phyloP scores from a whole-genome alignment of 2,888 invertebrate species.

The Syritta pipiens region DNA sequence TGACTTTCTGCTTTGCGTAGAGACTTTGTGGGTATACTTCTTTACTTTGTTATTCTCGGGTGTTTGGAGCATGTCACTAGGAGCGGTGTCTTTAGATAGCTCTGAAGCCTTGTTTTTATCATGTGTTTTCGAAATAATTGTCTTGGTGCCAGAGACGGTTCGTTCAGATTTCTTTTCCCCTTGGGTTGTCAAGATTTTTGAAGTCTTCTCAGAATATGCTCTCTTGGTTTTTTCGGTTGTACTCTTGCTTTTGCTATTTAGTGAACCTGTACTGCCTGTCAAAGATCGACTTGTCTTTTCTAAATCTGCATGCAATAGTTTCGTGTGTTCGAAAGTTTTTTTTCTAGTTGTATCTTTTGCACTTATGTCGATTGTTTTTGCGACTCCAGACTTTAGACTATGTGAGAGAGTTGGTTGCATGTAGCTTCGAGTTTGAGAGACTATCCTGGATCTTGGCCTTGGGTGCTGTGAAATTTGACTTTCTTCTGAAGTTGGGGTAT shows the following conservation, averaged over 20 bases:
- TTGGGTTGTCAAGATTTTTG: no score
- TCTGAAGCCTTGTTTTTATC: no score
- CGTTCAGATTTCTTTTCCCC: no score
- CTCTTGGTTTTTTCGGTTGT: no score
- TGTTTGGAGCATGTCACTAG: no score
- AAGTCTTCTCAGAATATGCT: no score
- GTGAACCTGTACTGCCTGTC: neutral
- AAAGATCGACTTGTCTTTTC: neutral
- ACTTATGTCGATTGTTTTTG: neutral
- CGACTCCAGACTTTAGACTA: conserved; percentile 80
- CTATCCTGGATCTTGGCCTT: conserved; percentile 22
- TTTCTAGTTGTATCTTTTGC: neutral
- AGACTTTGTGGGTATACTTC: no score
- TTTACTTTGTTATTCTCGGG: no score
- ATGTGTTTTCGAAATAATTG: no score
- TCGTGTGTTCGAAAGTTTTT: neutral
- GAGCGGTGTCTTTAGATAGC: no score
- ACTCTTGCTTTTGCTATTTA: neutral
- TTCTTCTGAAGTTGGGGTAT: neutral
- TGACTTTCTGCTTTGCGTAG: no score
- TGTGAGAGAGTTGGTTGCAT: conserved; percentile 83
- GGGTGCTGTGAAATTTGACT: neutral
- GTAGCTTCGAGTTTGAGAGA: conserved; percentile 79
- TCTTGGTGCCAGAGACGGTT: no score
- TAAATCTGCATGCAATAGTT: neutral